These are phyloP conservation scores for Neoniphon sammara DNA, from an alignment of 2,797 vertebrate species.

Conservation along the genomic window DNA sequence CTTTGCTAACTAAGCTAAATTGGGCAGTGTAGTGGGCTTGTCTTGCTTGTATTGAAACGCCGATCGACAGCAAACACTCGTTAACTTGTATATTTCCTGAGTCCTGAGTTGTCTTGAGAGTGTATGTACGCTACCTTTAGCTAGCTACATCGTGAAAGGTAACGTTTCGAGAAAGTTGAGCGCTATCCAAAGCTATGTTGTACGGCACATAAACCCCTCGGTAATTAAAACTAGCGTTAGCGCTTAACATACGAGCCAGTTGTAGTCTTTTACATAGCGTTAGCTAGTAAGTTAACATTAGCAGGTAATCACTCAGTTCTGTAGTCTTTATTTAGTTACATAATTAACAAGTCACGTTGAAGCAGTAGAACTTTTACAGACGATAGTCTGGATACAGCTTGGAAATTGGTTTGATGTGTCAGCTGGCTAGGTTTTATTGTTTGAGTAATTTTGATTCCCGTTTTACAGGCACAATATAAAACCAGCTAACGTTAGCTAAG, in stretches of 20 bases:
- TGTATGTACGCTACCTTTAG: too few species aligned
- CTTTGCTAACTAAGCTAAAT: not conserved
- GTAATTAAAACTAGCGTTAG: too few species aligned
- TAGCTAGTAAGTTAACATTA: not conserved
- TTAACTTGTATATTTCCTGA: too few species aligned
- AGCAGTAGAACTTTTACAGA: not conserved
- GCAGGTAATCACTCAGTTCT: not conserved
- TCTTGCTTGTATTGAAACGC: conserved; percentile 25
- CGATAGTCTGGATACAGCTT: not conserved
- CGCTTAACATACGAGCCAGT: not conserved
- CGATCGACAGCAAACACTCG: not conserved
- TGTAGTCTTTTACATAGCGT: not conserved
- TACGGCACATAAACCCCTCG: too few species aligned
- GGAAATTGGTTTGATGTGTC: not conserved
- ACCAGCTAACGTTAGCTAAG: not conserved
- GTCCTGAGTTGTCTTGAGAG: not conserved
- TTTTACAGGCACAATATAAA: too few species aligned
- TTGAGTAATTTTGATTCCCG: not conserved
- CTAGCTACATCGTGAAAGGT: not conserved
- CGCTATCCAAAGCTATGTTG: not conserved
- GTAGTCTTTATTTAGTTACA: not conserved
- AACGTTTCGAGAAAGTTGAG: fast-evolving
- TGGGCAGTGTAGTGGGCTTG: not conserved
- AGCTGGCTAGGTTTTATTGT: not conserved
- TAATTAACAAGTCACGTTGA: too few species aligned